These are phyloP conservation scores for Trichopoda pennipes DNA, from an alignment of 2,888 invertebrate genomes.

Conservation along the genomic window DNA sequence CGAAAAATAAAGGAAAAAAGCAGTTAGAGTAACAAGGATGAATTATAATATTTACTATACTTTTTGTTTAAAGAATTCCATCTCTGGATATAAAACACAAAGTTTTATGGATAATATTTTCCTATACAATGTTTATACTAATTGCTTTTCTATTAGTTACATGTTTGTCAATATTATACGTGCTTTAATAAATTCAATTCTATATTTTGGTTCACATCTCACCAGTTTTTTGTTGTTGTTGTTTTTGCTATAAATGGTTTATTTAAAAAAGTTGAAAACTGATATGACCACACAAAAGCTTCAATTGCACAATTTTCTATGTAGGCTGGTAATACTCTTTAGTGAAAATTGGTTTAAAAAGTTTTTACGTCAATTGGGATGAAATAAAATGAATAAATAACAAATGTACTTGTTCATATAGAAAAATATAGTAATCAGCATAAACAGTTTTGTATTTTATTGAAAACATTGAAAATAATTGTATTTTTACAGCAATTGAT, in stretches of 20 bases:
- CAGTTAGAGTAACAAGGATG: too few relatives aligned
- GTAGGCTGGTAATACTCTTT: background rate
- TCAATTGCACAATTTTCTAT: background rate
- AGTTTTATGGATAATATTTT: too few relatives aligned
- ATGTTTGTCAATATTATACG: too few relatives aligned
- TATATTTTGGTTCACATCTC: background rate
- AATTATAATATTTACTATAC: too few relatives aligned
- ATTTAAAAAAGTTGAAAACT: background rate
- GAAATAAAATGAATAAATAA: background rate
- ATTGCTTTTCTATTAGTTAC: too few relatives aligned
- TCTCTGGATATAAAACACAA: too few relatives aligned
- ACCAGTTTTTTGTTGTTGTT: background rate
- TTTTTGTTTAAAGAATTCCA: too few relatives aligned
- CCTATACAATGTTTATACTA: too few relatives aligned
- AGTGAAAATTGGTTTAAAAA: background rate
- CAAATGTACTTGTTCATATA: background rate
- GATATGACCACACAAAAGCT: background rate
- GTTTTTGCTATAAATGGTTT: too few relatives aligned
- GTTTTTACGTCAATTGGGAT: background rate
- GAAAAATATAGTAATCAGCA: background rate
- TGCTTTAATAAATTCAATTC: too few relatives aligned
- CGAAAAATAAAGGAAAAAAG: too few relatives aligned
- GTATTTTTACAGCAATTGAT: background rate
- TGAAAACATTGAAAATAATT: background rate
- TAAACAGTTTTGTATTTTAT: background rate